Percentiles rank a stretch among this genome's conserved stretches.
Conservation (phyloP, 2,888 invertebrate genomes). For the Euzetes globulus region DNA sequence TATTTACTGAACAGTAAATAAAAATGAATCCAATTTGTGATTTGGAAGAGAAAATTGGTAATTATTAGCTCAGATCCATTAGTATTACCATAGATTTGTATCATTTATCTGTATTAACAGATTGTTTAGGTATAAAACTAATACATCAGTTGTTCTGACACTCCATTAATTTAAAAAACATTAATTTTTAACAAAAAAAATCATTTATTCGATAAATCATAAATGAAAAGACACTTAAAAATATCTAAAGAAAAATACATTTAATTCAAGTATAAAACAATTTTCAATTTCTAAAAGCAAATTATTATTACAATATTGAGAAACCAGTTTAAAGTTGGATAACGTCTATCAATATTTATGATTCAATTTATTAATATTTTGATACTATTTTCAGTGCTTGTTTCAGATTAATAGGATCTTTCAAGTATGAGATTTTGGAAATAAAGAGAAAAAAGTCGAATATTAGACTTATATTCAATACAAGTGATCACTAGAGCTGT, state of each 20-base stretch:
- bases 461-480: not conserved
- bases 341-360: conserved; percentile 26
- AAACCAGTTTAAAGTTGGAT: conserved; percentile 18
- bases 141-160: conserved; percentile 20
- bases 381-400: conserved; percentile 17
- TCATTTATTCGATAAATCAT: conserved; percentile 17
- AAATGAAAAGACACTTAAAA: not conserved
- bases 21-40: not conserved
- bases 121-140: not conserved
- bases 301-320: not conserved
- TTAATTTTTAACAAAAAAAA: conserved; percentile 12
- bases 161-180: conserved; percentile 18
- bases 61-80: not conserved
- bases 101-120: conserved; percentile 26
- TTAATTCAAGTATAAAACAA: not conserved
- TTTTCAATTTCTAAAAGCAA: conserved; percentile 19
- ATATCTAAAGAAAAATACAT: not conserved
- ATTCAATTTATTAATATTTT: conserved; percentile 26
- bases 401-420: conserved; percentile 21
- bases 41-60: not conserved
- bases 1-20: no score
- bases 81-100: not conserved
- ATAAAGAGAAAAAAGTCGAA: not conserved
- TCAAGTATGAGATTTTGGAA: not conserved
- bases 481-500: not conserved